Conservation (phyloP, 2,797 vertebrate species). For the Platyrinchus mystaceus region DNA sequence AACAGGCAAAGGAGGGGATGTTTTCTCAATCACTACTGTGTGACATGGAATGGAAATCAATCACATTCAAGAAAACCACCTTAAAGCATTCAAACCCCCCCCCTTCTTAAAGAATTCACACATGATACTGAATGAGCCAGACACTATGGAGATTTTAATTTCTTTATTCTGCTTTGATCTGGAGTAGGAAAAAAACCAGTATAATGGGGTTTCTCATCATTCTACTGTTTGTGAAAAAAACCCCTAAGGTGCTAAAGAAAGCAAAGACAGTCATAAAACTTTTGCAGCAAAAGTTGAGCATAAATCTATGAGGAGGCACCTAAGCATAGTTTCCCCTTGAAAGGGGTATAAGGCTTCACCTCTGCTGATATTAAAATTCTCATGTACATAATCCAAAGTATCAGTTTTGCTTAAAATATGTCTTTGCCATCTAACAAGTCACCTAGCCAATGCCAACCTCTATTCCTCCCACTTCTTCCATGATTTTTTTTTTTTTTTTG, state of each 20-base stretch:
- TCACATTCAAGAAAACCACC: background rate
- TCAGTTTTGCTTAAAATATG: background rate
- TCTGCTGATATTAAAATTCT: background rate
- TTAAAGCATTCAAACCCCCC: background rate
- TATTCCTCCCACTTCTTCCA: background rate
- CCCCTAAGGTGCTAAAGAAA: background rate
- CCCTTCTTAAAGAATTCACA: background rate
- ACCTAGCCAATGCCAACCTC: background rate
- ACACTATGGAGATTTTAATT: background rate
- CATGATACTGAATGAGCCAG: background rate
- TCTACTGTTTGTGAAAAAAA: background rate
- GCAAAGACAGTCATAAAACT: background rate
- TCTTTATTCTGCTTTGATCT: background rate
- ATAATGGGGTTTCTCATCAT: background rate
- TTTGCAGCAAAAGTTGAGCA: background rate
- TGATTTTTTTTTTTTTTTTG: background rate
- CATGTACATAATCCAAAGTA: background rate
- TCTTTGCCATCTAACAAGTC: background rate
- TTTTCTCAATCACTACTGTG: constrained; percentile 89
- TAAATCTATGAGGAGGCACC: background rate
- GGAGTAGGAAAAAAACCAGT: background rate
- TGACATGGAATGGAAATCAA: constrained; percentile 55
- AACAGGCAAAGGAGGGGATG: constrained; percentile 88
- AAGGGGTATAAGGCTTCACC: background rate
- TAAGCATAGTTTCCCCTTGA: background rate